Conservation (phyloP, 2,113 vertebrate species). For the Rhynchomys soricoides region DNA sequence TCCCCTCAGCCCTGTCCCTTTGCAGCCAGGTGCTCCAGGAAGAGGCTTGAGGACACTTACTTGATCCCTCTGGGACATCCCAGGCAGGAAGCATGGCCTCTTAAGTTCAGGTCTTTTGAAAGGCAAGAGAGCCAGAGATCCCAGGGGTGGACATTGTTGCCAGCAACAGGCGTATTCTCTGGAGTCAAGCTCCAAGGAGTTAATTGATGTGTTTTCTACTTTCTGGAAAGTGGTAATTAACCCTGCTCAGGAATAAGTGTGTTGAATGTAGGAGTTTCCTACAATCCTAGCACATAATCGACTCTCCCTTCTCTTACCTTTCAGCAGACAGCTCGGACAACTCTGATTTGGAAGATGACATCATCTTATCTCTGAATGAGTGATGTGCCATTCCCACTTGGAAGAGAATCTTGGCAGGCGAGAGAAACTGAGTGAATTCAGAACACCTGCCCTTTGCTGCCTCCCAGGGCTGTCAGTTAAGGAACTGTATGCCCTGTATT, state of each 20-base stretch:
- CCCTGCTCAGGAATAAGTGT: background rate
- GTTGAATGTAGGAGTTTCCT: background rate
- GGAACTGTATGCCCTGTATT: slow-evolving; percentile 77
- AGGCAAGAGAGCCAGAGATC: slow-evolving; percentile 30
- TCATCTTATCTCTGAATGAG: slow-evolving; percentile 94
- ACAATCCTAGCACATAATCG: slow-evolving; percentile 58
- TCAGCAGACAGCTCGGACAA: slow-evolving; percentile 97
- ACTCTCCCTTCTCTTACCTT: slow-evolving; percentile 76
- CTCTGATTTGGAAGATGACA: slow-evolving; percentile 98
- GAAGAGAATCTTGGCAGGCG: slow-evolving; percentile 80
- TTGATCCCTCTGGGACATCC: background rate
- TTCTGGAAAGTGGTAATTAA: slow-evolving; percentile 62
- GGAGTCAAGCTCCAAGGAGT: slow-evolving; percentile 64
- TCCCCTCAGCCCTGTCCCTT: background rate
- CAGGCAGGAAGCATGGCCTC: slow-evolving; percentile 40
- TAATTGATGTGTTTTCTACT: slow-evolving; percentile 73
- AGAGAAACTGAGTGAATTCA: slow-evolving; percentile 82
- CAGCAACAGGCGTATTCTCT: slow-evolving; percentile 47
- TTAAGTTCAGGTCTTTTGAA: background rate
- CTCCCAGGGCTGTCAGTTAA: slow-evolving; percentile 73
- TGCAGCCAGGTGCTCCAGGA: background rate
- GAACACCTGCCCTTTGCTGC: slow-evolving; percentile 72
- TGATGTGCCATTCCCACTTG: slow-evolving; percentile 75
- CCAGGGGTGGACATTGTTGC: slow-evolving; percentile 27
- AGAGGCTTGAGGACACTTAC: background rate